phyloP scores from a whole-genome alignment of 2,888 invertebrate genomes.

The Anoncus sp. region DNA sequence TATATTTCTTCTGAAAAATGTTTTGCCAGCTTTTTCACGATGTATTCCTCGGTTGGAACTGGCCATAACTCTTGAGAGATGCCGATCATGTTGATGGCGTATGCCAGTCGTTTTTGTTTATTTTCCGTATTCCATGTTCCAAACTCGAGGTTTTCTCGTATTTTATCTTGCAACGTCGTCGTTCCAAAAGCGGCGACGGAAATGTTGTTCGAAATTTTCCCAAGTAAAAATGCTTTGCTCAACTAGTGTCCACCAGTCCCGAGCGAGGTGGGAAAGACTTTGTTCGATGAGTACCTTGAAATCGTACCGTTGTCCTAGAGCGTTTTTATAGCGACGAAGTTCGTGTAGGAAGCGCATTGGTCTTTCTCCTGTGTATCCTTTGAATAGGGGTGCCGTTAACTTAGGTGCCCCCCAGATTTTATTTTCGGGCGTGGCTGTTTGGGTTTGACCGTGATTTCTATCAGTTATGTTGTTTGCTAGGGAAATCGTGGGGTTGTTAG shows the following conservation, averaged over 20 bases:
- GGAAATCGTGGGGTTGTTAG: too few species aligned
- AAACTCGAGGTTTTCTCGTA: background rate
- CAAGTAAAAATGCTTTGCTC: background rate
- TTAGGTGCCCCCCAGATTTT: slow-evolving; percentile 6
- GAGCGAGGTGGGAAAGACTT: background rate
- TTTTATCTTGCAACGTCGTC: background rate
- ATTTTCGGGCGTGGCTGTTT: background rate
- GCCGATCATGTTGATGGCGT: background rate
- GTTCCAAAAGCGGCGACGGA: background rate
- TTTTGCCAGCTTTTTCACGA: background rate
- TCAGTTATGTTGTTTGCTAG: too few species aligned
- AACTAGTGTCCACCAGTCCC: slow-evolving; percentile 11
- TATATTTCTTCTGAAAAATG: background rate
- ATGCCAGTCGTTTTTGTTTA: background rate
- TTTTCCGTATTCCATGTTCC: background rate
- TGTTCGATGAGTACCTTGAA: slow-evolving; percentile 5
- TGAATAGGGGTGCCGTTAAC: background rate
- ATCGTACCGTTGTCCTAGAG: slow-evolving; percentile 1
- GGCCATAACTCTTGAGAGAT: background rate
- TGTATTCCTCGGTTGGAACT: background rate
- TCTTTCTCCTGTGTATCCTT: background rate
- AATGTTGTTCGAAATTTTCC: background rate
- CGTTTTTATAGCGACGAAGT: background rate
- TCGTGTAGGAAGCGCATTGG: slow-evolving; percentile 1
- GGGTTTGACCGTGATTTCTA: background rate